Evolutionary conservation across 2,888 invertebrate species (phyloP), one percentile per base, ranked within the genome.

Genomic region (Drosophila rellima): DNA sequence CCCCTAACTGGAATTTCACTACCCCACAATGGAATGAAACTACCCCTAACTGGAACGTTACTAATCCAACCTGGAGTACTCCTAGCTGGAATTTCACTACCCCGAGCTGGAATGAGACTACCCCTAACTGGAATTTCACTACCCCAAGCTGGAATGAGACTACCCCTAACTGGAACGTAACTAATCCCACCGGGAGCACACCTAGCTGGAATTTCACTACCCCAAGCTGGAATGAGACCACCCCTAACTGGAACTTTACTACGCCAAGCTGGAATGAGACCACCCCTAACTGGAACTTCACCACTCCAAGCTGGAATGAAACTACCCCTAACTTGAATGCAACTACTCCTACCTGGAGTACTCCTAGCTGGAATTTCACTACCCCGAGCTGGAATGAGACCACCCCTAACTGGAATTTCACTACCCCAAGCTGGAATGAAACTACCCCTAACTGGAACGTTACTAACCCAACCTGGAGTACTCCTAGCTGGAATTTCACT

Each of bases 311-410:
- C 23, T 70, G 63, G 66, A 73, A 70, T 11, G 4, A 0, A 6
- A 44, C 72, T 1, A 71, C 72, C 1, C 51, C 73, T 0, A n/a
- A 1, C 20, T 52, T 29, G 61, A 66, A 11, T 26, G 6, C 1
- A 0, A 18, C 66, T 0, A 39, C 62, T 6, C 45, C 47, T 0
- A 54, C 1, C n/a, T 71, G 72, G 72, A 70, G 42, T 33, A 1
- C 57, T 0, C 60, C 73, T 0, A 35, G 1, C 15, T 56, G 44
- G 55, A 45, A 44, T 20, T 8, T 1, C 1, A 31, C 44, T 5
- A 33, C 42, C 0, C 59, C 56, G 0, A 26, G 1, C 47, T 56
- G 52, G 51, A 70, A 71, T 26, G 26, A n/a, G 5, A 37, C 18
- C 11, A 44, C 68, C 0, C 52, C 68, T 0, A 15, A 3, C 37